Percentiles rank a stretch among this genome's conserved stretches.
Evolutionary conservation across 2,797 vertebrate species (phyloP).

Genomic region (Crenuchus spilurus): DNA sequence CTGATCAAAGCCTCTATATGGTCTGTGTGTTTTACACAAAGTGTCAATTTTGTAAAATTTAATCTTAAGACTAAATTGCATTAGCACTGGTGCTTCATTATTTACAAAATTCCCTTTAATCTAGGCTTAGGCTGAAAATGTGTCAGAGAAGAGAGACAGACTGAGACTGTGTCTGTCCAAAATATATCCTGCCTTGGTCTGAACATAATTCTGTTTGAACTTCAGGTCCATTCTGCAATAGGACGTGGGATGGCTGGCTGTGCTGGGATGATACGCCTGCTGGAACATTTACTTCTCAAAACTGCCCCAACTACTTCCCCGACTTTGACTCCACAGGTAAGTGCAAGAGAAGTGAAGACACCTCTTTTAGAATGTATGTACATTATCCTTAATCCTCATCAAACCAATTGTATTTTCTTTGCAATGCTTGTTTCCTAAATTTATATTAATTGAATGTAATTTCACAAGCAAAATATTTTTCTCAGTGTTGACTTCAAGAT

Average conservation of each 20-base stretch:
- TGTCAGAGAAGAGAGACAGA: too few species aligned
- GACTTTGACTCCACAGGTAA: constrained; percentile 94
- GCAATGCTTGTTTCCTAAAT: neutral
- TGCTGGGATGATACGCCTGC: constrained; percentile 95
- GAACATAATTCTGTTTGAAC: neutral
- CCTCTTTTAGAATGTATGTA: too few species aligned
- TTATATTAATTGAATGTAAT: neutral
- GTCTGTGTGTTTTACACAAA: too few species aligned
- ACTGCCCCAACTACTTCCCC: constrained; percentile 91
- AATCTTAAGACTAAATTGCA: too few species aligned
- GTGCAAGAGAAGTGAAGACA: constrained; percentile 16
- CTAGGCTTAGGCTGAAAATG: too few species aligned
- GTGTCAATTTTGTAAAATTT: too few species aligned
- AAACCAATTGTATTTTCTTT: neutral
- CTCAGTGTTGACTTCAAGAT: neutral
- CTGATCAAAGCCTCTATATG: too few species aligned
- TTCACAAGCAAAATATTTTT: neutral
- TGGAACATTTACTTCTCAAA: constrained; percentile 80
- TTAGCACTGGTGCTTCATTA: too few species aligned
- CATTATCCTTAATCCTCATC: neutral
- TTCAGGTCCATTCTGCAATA: constrained; percentile 85
- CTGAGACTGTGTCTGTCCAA: too few species aligned
- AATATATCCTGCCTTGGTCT: neutral
- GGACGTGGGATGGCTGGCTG: constrained; percentile 97
- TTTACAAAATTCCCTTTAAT: too few species aligned